phyloP scores from a whole-genome alignment of 1,140 invertebrate genomes.

The Sarcophaga bullata region DNA sequence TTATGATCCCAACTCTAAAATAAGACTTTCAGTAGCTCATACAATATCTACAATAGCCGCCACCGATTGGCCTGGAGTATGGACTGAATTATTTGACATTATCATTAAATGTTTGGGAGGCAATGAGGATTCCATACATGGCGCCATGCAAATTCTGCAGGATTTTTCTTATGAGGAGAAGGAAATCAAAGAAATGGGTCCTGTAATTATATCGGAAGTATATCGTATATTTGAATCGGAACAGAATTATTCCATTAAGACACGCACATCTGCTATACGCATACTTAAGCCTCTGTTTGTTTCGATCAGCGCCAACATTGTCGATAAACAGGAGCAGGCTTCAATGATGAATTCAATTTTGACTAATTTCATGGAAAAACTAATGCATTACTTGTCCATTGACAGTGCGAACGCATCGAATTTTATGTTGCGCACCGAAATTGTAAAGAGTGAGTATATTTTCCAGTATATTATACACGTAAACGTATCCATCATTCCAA shows the following conservation, averaged over 20 bases:
- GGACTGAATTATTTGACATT: constrained; percentile 79
- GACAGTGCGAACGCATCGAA: constrained; percentile 72
- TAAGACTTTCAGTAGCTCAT: constrained; percentile 77
- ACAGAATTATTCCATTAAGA: constrained; percentile 68
- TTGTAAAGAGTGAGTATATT: constrained; percentile 71
- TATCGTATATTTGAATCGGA: constrained; percentile 77
- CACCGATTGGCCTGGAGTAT: constrained; percentile 83
- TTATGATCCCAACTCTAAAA: constrained; percentile 78
- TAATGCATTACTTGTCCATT: constrained; percentile 72
- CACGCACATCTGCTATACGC: constrained; percentile 59
- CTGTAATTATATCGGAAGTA: constrained; percentile 81
- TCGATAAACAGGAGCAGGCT: constrained; percentile 74
- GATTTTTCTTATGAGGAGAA: constrained; percentile 80
- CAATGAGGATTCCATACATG: constrained; percentile 75
- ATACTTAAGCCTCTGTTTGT: constrained; percentile 61
- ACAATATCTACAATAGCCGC: constrained; percentile 80
- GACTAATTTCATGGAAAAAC: constrained; percentile 77
- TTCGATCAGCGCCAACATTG: constrained; percentile 71
- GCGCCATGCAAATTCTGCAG: constrained; percentile 80
- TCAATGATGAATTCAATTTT: constrained; percentile 76
- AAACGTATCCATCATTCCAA: background rate
- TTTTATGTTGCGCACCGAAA: constrained; percentile 77
- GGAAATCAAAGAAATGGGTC: constrained; percentile 78
- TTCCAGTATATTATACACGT: constrained; percentile 18
- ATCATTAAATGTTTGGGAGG: constrained; percentile 73